Evolutionary conservation across 1,140 invertebrate species (phyloP), one percentile per base, ranked within the genome.

Genomic region (Pogonomyrmex californicus): DNA sequence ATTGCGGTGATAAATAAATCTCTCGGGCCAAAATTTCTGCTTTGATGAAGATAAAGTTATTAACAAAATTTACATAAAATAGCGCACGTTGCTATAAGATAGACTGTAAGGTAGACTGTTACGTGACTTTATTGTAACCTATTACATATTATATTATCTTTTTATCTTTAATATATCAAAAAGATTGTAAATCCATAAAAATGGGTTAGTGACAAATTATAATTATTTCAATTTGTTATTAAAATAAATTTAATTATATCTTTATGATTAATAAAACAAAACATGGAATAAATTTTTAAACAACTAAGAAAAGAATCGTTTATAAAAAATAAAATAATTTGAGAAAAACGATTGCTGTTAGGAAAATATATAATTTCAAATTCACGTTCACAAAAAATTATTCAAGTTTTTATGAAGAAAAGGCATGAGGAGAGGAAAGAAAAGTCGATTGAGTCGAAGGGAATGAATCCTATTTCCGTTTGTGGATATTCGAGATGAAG

Each of bases 401-500:
- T 12, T 10, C 30, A 47, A 30, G 10, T 41, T 17, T 70, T 70
- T 71, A 12, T 44, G 23, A 44, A 47, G 2, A 47, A 71, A 58
- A 36, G 41, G 17, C 1, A n/a, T 36, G 47, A 60, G 33, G 6
- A 60, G 49, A 47, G 6, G n/a, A 33, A 47, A 58, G 41, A 14
- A 47, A 23, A 41, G 30, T 81, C 47, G 36, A 44, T 68, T 10
- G 36, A 38, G 38, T 82, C 30, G 54, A 58, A 58, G 38, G 17
- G 5, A 60, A 60, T 9, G 54, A 83, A 75, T 60, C 12, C 54
- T 58, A 58, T 83, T 60, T 62, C 66, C 41, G 78, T 81, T 81
- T 56, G 65, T 81, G 41, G 79, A 75, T 83, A 75, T 83, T 83
- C 17, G 30, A 83, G 38, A 83, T 83, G 79, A 83, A 75, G 79